Percentiles rank a stretch among this genome's conserved stretches.
phyloP scores from a whole-genome alignment of 1,140 invertebrate genomes.

The Geopemphigus sp. region DNA sequence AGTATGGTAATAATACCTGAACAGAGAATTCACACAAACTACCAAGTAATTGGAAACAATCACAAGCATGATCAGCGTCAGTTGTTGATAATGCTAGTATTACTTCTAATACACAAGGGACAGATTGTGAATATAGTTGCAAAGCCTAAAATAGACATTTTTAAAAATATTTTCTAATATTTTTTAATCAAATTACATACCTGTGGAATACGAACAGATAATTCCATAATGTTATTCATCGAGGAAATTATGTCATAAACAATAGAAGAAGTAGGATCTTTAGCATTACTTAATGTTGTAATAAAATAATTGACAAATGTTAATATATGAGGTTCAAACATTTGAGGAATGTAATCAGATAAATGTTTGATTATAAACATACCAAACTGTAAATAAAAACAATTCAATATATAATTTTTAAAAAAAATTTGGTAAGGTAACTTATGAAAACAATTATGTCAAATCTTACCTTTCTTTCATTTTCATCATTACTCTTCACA shows the following conservation, averaged over 20 bases:
- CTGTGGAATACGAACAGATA: constrained; percentile 12
- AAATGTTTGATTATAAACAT: constrained; percentile 25
- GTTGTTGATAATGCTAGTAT: constrained; percentile 33
- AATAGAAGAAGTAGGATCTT: constrained; percentile 1
- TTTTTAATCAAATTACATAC: not conserved
- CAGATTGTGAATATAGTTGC: constrained; percentile 30
- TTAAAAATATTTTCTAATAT: not conserved
- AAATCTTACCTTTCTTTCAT: constrained; percentile 24
- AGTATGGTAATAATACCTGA: constrained; percentile 34
- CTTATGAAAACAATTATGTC: not conserved
- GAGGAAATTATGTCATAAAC: constrained; percentile 30
- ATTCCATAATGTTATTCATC: constrained; percentile 39
- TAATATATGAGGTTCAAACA: constrained; percentile 34
- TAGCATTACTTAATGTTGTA: not conserved
- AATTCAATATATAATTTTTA: not conserved
- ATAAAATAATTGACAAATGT: constrained; percentile 29
- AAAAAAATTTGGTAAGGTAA: not conserved
- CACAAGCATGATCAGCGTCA: constrained; percentile 25
- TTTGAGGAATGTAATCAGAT: constrained; percentile 26
- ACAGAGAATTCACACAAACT: constrained; percentile 40
- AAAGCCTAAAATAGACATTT: not conserved
- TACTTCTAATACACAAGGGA: constrained; percentile 13
- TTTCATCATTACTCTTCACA: constrained; percentile 10
- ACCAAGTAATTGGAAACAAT: constrained; percentile 25
- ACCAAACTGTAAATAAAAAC: constrained; percentile 18